These are phyloP conservation scores for Helicolenus hilgendorfi DNA, from an alignment of 2,797 vertebrate species.

Conservation along the genomic window DNA sequence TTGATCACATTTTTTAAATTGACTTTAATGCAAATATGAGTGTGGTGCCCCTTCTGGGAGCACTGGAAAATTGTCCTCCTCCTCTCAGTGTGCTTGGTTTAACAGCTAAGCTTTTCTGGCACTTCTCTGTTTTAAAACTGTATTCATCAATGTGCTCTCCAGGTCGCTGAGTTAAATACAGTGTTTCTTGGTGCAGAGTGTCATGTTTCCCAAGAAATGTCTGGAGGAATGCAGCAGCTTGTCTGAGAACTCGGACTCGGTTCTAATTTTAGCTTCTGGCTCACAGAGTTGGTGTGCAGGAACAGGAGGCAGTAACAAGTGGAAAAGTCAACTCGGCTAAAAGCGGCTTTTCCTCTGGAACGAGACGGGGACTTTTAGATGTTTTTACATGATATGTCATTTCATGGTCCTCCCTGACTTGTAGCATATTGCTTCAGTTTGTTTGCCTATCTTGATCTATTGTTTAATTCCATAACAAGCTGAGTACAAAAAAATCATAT, in stretches of 20 bases:
- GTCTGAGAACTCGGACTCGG: slow-evolving; percentile 82
- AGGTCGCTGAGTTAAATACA: slow-evolving; percentile 62
- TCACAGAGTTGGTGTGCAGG: slow-evolving; percentile 80
- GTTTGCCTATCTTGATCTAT: neutral
- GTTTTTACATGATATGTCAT: neutral
- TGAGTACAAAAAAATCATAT: neutral
- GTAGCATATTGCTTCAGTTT: neutral
- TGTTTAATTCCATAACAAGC: neutral
- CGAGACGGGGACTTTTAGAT: neutral
- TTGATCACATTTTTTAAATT: neutral
- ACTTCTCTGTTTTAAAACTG: slow-evolving; percentile 15
- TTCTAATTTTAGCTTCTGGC: slow-evolving; percentile 89
- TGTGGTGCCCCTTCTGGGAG: neutral
- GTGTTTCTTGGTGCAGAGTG: slow-evolving; percentile 80
- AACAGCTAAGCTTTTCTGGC: neutral
- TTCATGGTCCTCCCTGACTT: neutral
- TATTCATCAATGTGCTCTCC: slow-evolving; percentile 37
- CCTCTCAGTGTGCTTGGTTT: neutral
- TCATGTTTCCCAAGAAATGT: slow-evolving; percentile 86
- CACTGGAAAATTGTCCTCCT: neutral
- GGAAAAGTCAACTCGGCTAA: slow-evolving; percentile 71
- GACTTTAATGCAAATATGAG: neutral
- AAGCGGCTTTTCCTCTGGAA: slow-evolving; percentile 52
- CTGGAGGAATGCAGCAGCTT: slow-evolving; percentile 86
- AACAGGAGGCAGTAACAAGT: slow-evolving; percentile 84